phyloP scores from a whole-genome alignment of 1,140 invertebrate species.

The Pachypsylla venusta region DNA sequence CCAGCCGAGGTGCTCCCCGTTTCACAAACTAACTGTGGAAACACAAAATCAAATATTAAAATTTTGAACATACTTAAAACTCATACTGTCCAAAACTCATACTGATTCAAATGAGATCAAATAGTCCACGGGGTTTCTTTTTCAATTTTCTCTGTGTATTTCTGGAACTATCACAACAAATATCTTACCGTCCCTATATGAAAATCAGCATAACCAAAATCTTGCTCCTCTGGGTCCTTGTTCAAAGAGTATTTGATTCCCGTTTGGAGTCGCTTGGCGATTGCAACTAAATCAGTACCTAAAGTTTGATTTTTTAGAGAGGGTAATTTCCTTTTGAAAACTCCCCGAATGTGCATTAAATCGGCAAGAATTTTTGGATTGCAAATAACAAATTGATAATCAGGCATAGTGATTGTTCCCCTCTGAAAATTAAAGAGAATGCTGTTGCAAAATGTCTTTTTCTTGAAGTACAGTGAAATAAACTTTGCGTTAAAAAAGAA shows the following conservation, averaged over 20 bases:
- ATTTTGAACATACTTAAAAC: too few relatives aligned
- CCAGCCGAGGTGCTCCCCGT: too few relatives aligned
- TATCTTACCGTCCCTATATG: not conserved
- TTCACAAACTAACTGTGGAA: too few relatives aligned
- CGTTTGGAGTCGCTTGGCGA: not conserved
- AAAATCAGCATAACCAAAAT: not conserved
- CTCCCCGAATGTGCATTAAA: conserved; percentile 48
- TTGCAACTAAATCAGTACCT: not conserved
- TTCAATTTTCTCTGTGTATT: too few relatives aligned
- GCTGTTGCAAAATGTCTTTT: too few relatives aligned
- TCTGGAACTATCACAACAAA: too few relatives aligned
- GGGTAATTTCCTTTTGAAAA: conserved; percentile 62
- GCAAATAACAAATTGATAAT: conserved; percentile 56
- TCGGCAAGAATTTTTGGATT: conserved; percentile 64
- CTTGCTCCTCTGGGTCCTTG: not conserved
- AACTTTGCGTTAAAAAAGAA: too few relatives aligned
- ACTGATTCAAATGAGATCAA: too few relatives aligned
- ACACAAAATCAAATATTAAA: too few relatives aligned
- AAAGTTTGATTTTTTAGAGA: conserved; percentile 32
- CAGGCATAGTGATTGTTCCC: conserved; percentile 46
- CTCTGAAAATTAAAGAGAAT: conserved; percentile 33
- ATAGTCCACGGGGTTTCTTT: too few relatives aligned
- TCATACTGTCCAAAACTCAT: too few relatives aligned
- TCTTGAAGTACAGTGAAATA: too few relatives aligned
- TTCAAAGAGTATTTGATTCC: conserved; percentile 5